Base-by-base conservation (phyloP, 2,888 invertebrate species). In the Chironomus tentans region DNA sequence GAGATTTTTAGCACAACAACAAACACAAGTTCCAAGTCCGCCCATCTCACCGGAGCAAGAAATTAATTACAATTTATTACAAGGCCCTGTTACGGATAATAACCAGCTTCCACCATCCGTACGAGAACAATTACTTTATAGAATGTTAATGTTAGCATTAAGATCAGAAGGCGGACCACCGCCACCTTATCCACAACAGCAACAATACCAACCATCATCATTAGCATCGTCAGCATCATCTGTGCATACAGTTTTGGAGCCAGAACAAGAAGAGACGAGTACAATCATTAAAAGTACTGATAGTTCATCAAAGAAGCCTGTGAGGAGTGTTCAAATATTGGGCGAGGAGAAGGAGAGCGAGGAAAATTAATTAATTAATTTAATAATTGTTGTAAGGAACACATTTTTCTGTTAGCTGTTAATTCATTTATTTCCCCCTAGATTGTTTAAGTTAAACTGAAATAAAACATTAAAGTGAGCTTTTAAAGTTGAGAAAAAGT, bases 131-230 rank as follows among this genome's bases (percentile, higher is more conserved):
- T 82, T 92, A 50, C 82, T 92, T 7, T 81, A 91, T 79, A 87
- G 90, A 80, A 91, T 92, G 91, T 83, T 92, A 46, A 88, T 91
- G 80, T 81, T 92, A 77, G 91, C 91, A 0, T 90, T 92, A 78
- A 90, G 89, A 81, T 88, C 90, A 10, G 89, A 90, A 74, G 81
- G 85, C 72, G 88, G 89, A 6, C 88, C 89, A 69, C 81, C 85
- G 47, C 79, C 80, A 0, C 77, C 81, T 5, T 18, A 15, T 56
- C 21, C 21, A 21, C 65, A 65, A 65, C 65, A 18, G 18, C 65
- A 2, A 65, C 80, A 1, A 77, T 79, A 74, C 77, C 80, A 3
- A 80, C 48, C 46, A 56, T 18, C n/a, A 18, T 18, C 56, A 56
- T 65, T 65, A 75, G 12, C 69, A 12, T 22, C 18, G 21, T 62